Conservation (phyloP, 2,888 invertebrate genomes). For the Calephelis perditalis region DNA sequence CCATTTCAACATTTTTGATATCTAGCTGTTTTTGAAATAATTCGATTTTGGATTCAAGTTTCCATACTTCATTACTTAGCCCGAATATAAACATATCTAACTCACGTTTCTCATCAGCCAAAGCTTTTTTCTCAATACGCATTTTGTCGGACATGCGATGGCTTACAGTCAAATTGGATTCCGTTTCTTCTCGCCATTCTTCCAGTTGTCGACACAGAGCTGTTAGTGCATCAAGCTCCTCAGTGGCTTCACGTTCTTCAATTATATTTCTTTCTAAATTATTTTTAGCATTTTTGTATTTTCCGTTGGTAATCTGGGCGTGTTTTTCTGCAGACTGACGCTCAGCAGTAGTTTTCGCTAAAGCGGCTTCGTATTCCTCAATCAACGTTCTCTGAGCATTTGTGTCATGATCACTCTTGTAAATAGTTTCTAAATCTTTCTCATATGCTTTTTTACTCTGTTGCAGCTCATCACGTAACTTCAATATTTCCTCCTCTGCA, state of each 20-base stretch:
- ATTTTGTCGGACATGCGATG: conserved; percentile 82
- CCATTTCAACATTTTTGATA: conserved; percentile 81
- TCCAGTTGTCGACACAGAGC: conserved; percentile 77
- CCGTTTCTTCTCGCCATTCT: conserved; percentile 81
- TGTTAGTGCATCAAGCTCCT: conserved; percentile 78
- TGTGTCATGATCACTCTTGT: conserved; percentile 78
- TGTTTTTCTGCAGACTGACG: conserved; percentile 71
- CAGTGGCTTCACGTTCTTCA: conserved; percentile 72
- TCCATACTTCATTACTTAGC: conserved; percentile 83
- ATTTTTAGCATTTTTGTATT: conserved; percentile 61
- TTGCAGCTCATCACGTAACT: conserved; percentile 66
- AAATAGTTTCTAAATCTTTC: conserved; percentile 75
- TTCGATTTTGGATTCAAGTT: conserved; percentile 81
- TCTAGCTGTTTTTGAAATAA: conserved; percentile 81
- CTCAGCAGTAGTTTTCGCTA: conserved; percentile 69
- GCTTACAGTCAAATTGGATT: conserved; percentile 79
- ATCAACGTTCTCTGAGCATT: conserved; percentile 79
- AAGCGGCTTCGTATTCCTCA: conserved; percentile 73
- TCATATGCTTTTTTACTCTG: conserved; percentile 58
- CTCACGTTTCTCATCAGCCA: conserved; percentile 77
- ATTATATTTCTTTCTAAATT: conserved; percentile 62
- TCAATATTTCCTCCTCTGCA: conserved; percentile 81
- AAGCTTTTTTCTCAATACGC: conserved; percentile 69
- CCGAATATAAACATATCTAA: conserved; percentile 83
- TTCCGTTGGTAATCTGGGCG: conserved; percentile 61